Base-by-base conservation (phyloP, 1,140 invertebrate species). In the Anastrepha ludens region DNA sequence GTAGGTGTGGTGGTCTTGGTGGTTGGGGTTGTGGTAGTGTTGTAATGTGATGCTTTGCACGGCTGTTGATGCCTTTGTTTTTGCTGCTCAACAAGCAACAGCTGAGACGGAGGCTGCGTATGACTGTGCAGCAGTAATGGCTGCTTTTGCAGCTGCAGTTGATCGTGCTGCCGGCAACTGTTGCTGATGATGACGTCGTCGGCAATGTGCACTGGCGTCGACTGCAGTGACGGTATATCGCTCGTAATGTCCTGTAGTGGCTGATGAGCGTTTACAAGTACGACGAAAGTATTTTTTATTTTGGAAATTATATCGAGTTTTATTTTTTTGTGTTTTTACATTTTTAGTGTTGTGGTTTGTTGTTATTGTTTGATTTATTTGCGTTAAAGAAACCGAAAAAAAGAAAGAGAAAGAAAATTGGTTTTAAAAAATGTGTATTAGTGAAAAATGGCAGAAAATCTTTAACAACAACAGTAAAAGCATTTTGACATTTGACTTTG, bases 251-350 rank as follows among this genome's bases (percentile, higher is more conserved):
- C 88, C 88, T 88, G 86, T 86, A 1, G 17, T 44, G 58, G 29
- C 81, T 29, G 29, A 29, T 29, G 55, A 29, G 47, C 47, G 55
- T 55, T 55, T 47, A n/a, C 55, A 55, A 47, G n/a, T 29, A 29
- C 29, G 29, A 29, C 29, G 29, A 29, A 29, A 62, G 60, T 86
- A 60, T 86, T 47, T 60, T 41, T 74, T 11, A 67, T 87, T 70
- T 64, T 44, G 47, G 60, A 88, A 88, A 65, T 89, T 87, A 78
- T 86, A 39, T 29, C 29, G 29, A 29, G 29, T 29, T 29, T 29
- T 86, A 87, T 88, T 62, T 87, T 87, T 88, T 90, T 87, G 85
- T 86, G 65, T 78, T 87, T 88, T 90, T 89, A 88, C 86, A 87
- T 89, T 88, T 59, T 60, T 60, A 3, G 55, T 86, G 85, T 86